Evolutionary conservation across 2,888 invertebrate genomes (phyloP).

Genomic region (Biston stratarius): DNA sequence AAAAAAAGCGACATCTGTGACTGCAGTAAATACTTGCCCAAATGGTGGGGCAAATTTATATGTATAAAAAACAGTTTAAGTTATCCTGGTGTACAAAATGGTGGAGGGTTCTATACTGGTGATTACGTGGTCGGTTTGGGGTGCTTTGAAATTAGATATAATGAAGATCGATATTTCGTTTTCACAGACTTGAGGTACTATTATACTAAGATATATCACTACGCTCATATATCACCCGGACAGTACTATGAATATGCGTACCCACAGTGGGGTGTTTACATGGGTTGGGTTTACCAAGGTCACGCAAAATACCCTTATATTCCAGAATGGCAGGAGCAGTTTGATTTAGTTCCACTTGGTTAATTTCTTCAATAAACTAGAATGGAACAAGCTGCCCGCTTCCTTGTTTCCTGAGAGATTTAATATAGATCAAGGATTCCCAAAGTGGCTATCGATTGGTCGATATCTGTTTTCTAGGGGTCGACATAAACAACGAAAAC

Average conservation of each 20-base stretch:
- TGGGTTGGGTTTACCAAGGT: constrained; percentile 15
- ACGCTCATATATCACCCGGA: constrained; percentile 47
- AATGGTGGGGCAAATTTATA: constrained; percentile 72
- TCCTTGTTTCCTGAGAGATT: too few relatives aligned
- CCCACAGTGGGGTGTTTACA: constrained; percentile 57
- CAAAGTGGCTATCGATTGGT: too few relatives aligned
- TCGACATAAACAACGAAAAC: too few relatives aligned
- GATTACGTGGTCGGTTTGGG: constrained; percentile 54
- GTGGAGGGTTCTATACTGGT: constrained; percentile 52
- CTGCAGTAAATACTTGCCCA: constrained; percentile 64
- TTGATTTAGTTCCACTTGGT: constrained; percentile 46
- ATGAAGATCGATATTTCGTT: constrained; percentile 62
- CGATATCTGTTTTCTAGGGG: too few relatives aligned
- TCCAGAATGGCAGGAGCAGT: constrained; percentile 24
- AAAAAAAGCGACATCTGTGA: constrained; percentile 45
- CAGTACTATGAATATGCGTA: constrained; percentile 72
- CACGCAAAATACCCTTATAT: constrained; percentile 32
- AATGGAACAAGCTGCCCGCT: too few relatives aligned
- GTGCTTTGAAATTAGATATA: constrained; percentile 69
- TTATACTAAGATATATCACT: constrained; percentile 43
- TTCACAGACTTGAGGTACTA: constrained; percentile 72
- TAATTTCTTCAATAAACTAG: too few relatives aligned
- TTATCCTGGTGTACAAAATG: constrained; percentile 60
- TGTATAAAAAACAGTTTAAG: constrained; percentile 53
- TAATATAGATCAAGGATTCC: too few relatives aligned